Evolutionary conservation across 2,888 invertebrate species (phyloP).

Genomic region (Eilema griseolum): DNA sequence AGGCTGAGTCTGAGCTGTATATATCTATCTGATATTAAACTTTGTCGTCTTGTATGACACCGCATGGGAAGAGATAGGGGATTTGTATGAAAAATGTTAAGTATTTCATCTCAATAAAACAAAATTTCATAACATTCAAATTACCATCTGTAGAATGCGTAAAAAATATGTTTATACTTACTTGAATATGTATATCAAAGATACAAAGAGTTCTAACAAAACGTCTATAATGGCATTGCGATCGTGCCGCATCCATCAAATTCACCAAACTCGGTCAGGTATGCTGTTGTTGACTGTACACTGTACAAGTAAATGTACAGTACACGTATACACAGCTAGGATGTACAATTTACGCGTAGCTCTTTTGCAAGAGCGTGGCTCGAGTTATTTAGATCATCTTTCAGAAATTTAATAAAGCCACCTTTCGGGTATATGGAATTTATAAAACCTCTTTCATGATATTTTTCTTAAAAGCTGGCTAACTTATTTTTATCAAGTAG

Average conservation of each 20-base stretch:
- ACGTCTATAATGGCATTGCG: conserved; percentile 47
- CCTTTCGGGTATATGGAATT: background rate
- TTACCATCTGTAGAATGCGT: conserved; percentile 10
- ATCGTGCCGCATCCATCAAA: conserved; percentile 53
- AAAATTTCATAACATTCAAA: background rate
- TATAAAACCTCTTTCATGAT: conserved; percentile 7
- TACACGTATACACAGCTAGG: conserved; percentile 3
- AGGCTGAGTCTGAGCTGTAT: too few species aligned
- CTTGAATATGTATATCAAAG: conserved; percentile 18
- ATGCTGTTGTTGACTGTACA: conserved; percentile 34
- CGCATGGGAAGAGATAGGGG: too few species aligned
- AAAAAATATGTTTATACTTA: conserved; percentile 17
- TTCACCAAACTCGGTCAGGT: conserved; percentile 44
- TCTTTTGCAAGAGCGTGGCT: conserved; percentile 7
- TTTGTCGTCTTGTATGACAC: too few species aligned
- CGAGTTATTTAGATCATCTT: conserved; percentile 4
- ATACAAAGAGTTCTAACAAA: conserved; percentile 46
- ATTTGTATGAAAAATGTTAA: too few species aligned
- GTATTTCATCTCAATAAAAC: background rate
- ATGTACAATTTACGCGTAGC: conserved; percentile 7
- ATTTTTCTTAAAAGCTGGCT: background rate
- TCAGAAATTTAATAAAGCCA: conserved; percentile 1
- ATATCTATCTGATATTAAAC: too few species aligned
- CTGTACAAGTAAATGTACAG: background rate
- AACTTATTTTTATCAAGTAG: conserved; percentile 4